Base-by-base conservation (phyloP, 2,888 invertebrate genomes). In the Napeogenes inachia region DNA sequence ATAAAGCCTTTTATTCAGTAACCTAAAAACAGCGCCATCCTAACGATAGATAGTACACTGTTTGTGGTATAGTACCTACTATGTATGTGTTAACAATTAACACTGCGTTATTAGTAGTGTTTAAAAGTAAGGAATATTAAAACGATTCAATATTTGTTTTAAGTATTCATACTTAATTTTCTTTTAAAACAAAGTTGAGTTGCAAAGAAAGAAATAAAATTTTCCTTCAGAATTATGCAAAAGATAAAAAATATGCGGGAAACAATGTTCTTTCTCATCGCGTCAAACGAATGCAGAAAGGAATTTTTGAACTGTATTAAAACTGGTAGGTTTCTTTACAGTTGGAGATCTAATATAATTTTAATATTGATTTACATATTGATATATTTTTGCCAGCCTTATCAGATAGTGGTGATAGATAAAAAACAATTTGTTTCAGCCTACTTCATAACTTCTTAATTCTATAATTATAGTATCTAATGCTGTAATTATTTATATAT, bases 231-330 rank as follows among this genome's bases (percentile, higher is more conserved):
- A 57, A 63, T 60, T 57, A 63, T 61, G 61, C 56, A 59, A 46
- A 54, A 59, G 64, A 64, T 59, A 59, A 64, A 64, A 61, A 64
- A 61, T 56, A 61, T 13, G 59, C 61, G 59, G 54, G 59, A 46
- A 57, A 54, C 64, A 58, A 56, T 58, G 56, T 61, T 54, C 53
- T 61, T 61, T 64, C 35, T 61, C 59, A 59, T 54, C 59, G 54
- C 59, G 54, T 64, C 64, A 61, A 61, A 64, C 53, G 59, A 32
- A 58, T 59, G 61, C 64, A 56, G 59, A 47, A 61, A 33, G 56
- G 61, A 64, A 64, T 64, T 59, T 61, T 38, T 54, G 59, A 54
- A 64, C 56, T 64, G 59, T 64, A 61, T 64, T 59, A 61, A 61
- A 64, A 61, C 58, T 45, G 33, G 10, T 21, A 50, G 12, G 3